A percentile compares a stretch with the other conserved stretches of the same genome.
Evolutionary conservation across 2,797 vertebrate genomes (phyloP).

Genomic region (Fistularia commersonii): DNA sequence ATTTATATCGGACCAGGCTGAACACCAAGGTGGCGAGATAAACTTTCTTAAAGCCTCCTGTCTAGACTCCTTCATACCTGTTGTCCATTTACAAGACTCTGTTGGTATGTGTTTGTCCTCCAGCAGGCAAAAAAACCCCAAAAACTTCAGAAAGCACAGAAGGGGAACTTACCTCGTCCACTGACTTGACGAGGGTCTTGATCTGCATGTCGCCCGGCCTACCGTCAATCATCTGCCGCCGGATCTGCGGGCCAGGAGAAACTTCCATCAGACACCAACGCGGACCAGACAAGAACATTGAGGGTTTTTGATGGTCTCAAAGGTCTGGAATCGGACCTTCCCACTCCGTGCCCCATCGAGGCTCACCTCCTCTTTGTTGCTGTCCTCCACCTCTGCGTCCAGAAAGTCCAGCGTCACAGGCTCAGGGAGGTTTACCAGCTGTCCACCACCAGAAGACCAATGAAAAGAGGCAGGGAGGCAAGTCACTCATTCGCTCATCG

Average conservation of each 20-base stretch:
- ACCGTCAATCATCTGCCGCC: conserved; percentile 95
- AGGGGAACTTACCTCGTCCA: conserved; percentile 83
- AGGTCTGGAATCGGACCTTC: neutral
- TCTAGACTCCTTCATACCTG: too few species aligned
- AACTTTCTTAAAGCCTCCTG: too few species aligned
- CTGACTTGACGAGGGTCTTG: conserved; percentile 89
- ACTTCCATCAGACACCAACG: conserved; percentile 3
- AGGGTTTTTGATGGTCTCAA: conserved; percentile 4
- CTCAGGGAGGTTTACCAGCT: conserved; percentile 94
- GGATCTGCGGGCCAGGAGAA: conserved; percentile 76
- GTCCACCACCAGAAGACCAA: neutral
- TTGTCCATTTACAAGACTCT: too few species aligned
- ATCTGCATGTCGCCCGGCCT: conserved; percentile 86
- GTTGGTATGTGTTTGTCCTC: too few species aligned
- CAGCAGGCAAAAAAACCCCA: too few species aligned
- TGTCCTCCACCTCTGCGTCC: conserved; percentile 94
- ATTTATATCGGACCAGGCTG: too few species aligned
- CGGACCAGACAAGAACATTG: conserved; percentile 23
- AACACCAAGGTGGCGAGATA: too few species aligned
- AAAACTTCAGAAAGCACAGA: too few species aligned
- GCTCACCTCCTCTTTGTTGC: conserved; percentile 90
- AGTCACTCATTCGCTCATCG: too few species aligned
- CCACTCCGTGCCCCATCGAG: neutral
- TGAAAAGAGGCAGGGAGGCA: neutral
- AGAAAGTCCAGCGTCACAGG: conserved; percentile 94